phyloP scores from a whole-genome alignment of 2,888 invertebrate species.

The Chelonus formosanus region DNA sequence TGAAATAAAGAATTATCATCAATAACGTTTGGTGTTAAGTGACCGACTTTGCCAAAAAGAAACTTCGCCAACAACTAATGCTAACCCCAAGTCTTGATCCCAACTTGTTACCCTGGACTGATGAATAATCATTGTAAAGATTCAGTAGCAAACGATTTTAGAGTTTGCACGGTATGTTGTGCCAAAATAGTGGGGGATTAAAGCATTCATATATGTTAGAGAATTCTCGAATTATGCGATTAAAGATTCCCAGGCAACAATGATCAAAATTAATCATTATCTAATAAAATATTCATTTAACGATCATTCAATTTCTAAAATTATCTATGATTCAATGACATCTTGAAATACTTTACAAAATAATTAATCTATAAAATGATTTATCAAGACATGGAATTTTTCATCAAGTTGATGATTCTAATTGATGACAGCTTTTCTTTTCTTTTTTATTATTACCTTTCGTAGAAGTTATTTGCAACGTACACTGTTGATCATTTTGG shows the following conservation, averaged over 20 bases:
- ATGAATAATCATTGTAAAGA: constrained; percentile 54
- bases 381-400: constrained; percentile 3
- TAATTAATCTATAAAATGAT: background rate
- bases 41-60: constrained; percentile 56
- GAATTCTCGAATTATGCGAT: background rate
- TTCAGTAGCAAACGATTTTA: constrained; percentile 55
- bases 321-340: no score
- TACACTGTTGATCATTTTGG: constrained; percentile 42
- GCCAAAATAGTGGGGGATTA: constrained; percentile 41
- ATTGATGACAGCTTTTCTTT: background rate
- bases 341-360: background rate
- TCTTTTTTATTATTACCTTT: constrained; percentile 37
- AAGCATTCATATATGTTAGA: background rate
- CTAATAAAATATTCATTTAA: background rate
- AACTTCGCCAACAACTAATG: constrained; percentile 57
- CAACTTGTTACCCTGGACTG: constrained; percentile 46
- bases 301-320: no score
- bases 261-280: background rate
- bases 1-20: background rate
- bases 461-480: constrained; percentile 39
- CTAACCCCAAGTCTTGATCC: constrained; percentile 40
- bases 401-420: background rate
- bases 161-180: constrained; percentile 45
- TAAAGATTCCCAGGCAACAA: background rate
- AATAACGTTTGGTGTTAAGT: background rate